Evolutionary conservation across 2,113 vertebrate genomes (phyloP).

Genomic region (Gavialis gangeticus): DNA sequence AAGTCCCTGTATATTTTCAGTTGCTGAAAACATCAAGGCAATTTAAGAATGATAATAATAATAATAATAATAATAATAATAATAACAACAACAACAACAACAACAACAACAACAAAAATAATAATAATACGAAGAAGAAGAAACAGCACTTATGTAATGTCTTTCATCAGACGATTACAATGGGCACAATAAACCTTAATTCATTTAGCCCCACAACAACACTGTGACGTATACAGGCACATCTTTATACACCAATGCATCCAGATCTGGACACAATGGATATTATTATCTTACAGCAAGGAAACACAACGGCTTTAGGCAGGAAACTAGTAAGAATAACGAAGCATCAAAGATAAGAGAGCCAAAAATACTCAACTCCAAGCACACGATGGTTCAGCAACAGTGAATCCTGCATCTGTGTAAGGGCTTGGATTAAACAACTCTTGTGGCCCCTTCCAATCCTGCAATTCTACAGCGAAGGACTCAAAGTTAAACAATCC

Average conservation of each 20-base stretch:
- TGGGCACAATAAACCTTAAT: conserved; percentile 46
- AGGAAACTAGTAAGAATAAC: not conserved
- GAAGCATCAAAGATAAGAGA: not conserved
- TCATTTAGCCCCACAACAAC: conserved; percentile 25
- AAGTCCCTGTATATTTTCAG: not conserved
- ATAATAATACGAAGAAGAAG: not conserved
- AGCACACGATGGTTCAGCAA: not conserved
- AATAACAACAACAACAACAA: conserved; percentile 1
- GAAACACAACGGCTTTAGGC: not conserved
- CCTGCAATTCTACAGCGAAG: not conserved
- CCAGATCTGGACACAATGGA: conserved; percentile 16
- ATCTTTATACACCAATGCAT: conserved; percentile 17
- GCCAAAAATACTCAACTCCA: conserved; percentile 10
- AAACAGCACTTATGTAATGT: not conserved
- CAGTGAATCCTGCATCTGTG: not conserved
- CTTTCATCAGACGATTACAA: conserved; percentile 37
- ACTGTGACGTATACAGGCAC: conserved; percentile 34
- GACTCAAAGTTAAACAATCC: not conserved
- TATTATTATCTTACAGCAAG: not conserved
- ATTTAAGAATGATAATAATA: not conserved
- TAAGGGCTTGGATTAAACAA: too few relatives aligned
- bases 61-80: not conserved
- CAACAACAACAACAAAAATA: not conserved
- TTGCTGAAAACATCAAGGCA: not conserved
- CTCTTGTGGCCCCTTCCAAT: too few relatives aligned